Base-by-base conservation (phyloP, 2,113 vertebrate genomes). In the Emydura subglobosa region DNA sequence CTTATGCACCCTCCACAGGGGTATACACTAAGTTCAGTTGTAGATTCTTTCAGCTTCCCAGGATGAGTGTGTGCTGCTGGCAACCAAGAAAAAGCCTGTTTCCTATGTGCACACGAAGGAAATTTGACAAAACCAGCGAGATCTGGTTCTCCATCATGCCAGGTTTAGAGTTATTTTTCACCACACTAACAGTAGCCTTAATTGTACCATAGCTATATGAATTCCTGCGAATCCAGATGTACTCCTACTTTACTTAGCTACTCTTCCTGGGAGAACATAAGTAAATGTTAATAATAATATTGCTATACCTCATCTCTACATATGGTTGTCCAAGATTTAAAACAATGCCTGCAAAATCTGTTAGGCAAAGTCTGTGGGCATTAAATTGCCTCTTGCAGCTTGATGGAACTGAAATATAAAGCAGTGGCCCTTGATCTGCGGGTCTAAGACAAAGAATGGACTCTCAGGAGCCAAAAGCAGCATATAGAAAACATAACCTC, bases 1-100 rank as follows among this genome's bases (percentile, higher is more conserved):
- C 47, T 89, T 68, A 39, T 91, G 91, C 74, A n/a, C 31, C 61
- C 83, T 90, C 88, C 61, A 19, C 16, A 19, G 34, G 85, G 83
- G 55, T 76, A 49, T 39, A 87, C 83, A 61, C 42, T 7, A 1
- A 1, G 1, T 79, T 96, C 89, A 84, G 44, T 10, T 94, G 89
- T 76, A 94, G 87, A 34, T 85, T 47, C 61, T 95, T 72, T 83
- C 85, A 87, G 59, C 6, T 0, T 3, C 79, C n/a, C 0, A 0
- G 39, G 47, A 42, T 61, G 83, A 72, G 5, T 65, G 68, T 91
- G 72, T 31, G 82, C 86, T 19, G 13, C 31, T 68, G 61, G 61
- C 61, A 68, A 68, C 14, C 61, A n/a, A n/a, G n/a, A 53, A 68
- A n/a, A 17, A 34, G 61, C 61, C 16, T 68, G 34, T 68, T 68